These are phyloP conservation scores for Yasuhikotakia modesta DNA, from an alignment of 2,797 vertebrate species.

Conservation along the genomic window DNA sequence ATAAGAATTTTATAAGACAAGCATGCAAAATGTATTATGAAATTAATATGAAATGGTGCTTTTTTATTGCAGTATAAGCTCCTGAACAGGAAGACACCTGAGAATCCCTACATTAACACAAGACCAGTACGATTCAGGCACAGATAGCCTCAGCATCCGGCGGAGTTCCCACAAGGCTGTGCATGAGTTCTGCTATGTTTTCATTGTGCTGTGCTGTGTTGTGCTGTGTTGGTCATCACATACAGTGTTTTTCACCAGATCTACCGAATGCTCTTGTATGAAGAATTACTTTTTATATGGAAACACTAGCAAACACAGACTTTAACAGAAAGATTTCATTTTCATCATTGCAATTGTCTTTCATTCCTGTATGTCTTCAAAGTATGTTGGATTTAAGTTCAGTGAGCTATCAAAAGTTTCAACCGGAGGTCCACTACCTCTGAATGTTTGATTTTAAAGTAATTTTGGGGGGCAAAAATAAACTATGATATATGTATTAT, in stretches of 20 bases:
- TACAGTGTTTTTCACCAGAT: conserved; percentile 4
- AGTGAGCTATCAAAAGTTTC: no score
- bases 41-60: background rate
- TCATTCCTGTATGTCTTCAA: background rate
- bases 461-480: no score
- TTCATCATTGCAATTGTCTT: background rate
- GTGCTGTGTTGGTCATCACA: background rate
- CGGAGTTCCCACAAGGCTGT: background rate
- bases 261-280: background rate
- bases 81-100: background rate
- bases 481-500: no score
- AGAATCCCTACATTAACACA: conserved; percentile 56
- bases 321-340: conserved; percentile 2
- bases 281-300: background rate
- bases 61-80: conserved; percentile 56
- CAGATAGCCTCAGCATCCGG: conserved; percentile 26
- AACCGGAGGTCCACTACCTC: no score
- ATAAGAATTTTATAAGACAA: background rate
- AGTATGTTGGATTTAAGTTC: background rate
- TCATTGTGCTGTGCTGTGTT: background rate
- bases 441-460: no score
- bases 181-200: background rate
- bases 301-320: conserved; percentile 20
- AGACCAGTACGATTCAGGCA: conserved; percentile 29
- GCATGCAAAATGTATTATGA: background rate